phyloP scores from a whole-genome alignment of 2,888 invertebrate species.

The Megamerina dolium region DNA sequence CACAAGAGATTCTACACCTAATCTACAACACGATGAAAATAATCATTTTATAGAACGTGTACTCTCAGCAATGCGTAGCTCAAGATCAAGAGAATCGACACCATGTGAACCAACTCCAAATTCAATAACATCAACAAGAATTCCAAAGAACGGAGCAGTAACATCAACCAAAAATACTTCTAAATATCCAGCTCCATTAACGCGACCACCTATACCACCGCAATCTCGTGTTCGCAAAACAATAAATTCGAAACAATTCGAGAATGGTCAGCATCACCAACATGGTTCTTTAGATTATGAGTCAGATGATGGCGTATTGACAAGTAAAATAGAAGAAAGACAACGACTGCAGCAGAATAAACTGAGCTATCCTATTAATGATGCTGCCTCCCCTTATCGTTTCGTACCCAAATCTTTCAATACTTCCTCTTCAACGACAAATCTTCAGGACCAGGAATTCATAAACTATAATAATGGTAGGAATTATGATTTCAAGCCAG shows the following conservation, averaged over 20 bases:
- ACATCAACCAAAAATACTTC: constrained; percentile 7
- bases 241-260: too few relatives aligned
- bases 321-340: neutral
- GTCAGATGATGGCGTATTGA: constrained; percentile 22
- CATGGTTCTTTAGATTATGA: constrained; percentile 29
- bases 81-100: constrained; percentile 9
- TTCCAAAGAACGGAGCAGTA: constrained; percentile 1
- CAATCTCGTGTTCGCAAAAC: constrained; percentile 34
- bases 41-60: constrained; percentile 37
- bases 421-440: neutral
- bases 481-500: neutral
- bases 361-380: too few relatives aligned
- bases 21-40: constrained; percentile 16
- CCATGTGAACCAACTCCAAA: constrained; percentile 19
- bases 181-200: constrained; percentile 12
- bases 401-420: neutral
- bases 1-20: too few relatives aligned
- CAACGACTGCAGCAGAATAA: neutral
- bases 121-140: constrained; percentile 7
- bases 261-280: constrained; percentile 29
- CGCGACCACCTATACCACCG: constrained; percentile 42
- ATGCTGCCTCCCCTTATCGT: neutral
- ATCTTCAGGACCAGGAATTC: too few relatives aligned
- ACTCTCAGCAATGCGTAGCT: constrained; percentile 32
- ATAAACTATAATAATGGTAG: too few relatives aligned